Conservation (phyloP, 2,888 invertebrate genomes). For the Dichetophora obliterata region DNA sequence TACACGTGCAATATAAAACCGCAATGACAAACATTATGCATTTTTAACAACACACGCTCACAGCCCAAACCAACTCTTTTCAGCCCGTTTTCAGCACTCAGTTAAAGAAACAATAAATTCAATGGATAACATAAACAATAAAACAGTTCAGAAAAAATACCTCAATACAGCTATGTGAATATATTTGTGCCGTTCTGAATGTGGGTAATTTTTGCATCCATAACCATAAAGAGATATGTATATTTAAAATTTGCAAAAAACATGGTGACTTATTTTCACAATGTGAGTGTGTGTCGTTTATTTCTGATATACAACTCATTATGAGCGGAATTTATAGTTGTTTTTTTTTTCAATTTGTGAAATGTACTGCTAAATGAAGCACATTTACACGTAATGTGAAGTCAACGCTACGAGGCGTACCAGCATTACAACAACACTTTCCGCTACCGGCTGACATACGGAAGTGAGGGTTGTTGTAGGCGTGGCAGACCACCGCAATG, state of each 20-base stretch:
- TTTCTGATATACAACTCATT: neutral
- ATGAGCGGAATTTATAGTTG: neutral
- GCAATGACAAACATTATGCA: neutral
- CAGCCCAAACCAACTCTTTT: neutral
- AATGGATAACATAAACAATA: neutral
- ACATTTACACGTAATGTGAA: neutral
- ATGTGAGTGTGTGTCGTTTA: too few species aligned
- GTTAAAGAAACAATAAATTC: neutral
- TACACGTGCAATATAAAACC: neutral
- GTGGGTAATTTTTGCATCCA: neutral
- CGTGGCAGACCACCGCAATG: neutral
- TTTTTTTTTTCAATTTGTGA: neutral
- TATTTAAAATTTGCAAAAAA: neutral
- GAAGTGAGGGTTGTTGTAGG: neutral
- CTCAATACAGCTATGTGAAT: neutral
- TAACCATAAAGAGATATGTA: neutral
- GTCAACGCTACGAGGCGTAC: neutral
- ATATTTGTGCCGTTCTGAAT: too few species aligned
- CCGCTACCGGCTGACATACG: neutral
- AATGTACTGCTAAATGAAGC: conserved; percentile 10
- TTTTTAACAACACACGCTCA: neutral
- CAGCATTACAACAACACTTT: too few species aligned
- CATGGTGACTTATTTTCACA: neutral
- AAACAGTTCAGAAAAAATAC: neutral
- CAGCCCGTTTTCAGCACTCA: neutral